Conservation (phyloP, 2,113 vertebrate genomes). For the Myocastor coypus region DNA sequence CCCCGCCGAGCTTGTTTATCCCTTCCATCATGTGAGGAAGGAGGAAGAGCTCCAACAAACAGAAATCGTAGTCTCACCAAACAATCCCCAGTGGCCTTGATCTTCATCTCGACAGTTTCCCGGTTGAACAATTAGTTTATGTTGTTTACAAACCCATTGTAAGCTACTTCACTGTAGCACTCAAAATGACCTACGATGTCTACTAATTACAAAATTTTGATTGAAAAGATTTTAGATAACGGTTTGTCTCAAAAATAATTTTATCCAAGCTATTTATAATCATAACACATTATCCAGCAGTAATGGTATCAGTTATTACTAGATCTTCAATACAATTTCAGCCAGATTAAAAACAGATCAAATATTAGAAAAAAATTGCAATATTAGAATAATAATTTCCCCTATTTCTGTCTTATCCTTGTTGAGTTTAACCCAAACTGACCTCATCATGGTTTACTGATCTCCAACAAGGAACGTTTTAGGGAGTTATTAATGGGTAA, state of each 20-base stretch:
- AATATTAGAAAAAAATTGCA: neutral
- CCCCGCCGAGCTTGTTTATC: neutral
- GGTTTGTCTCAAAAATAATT: neutral
- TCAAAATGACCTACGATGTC: neutral
- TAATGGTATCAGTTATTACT: conserved; percentile 14
- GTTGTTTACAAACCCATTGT: neutral
- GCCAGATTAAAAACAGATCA: conserved; percentile 54
- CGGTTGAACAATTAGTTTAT: neutral
- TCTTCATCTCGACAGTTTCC: neutral
- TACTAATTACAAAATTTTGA: neutral
- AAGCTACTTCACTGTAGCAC: neutral
- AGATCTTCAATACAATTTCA: conserved; percentile 19
- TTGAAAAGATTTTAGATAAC: conserved; percentile 22
- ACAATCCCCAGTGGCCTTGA: neutral
- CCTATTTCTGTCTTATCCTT: conserved; percentile 13
- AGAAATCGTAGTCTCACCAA: neutral
- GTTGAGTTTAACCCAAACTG: neutral
- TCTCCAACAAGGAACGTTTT: neutral
- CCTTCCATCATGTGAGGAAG: neutral
- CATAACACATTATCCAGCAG: neutral
- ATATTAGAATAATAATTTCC: conserved; percentile 22
- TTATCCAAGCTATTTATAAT: conserved; percentile 2
- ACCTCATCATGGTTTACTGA: neutral
- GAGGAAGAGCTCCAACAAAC: neutral
- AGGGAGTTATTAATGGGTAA: neutral